Conservation (phyloP, 2,113 vertebrate genomes). For the Epinephelus lanceolatus region DNA sequence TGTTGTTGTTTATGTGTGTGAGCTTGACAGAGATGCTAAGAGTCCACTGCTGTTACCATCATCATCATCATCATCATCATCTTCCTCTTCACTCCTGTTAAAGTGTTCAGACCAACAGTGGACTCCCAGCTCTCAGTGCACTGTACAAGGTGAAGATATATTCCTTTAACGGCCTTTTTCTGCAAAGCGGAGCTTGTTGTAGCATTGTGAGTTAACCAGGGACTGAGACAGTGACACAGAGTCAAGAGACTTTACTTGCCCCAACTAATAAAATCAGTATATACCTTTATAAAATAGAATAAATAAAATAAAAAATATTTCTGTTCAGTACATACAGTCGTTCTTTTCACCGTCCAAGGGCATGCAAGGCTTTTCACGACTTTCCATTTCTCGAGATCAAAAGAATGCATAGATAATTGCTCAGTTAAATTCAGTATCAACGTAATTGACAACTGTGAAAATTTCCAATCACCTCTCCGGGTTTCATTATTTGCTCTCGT, state of each 20-base stretch:
- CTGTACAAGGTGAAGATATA: conserved; percentile 66
- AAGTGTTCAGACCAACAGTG: conserved; percentile 28
- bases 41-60: conserved; percentile 35
- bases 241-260: conserved; percentile 68
- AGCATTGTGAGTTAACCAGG: conserved; percentile 68
- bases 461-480: conserved; percentile 48
- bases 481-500: conserved; percentile 64
- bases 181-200: conserved; percentile 71
- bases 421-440: conserved; percentile 83
- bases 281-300: conserved; percentile 98
- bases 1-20: conserved; percentile 62
- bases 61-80: neutral
- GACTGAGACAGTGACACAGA: conserved; percentile 80
- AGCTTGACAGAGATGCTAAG: conserved; percentile 54
- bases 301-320: conserved; percentile 99
- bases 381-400: conserved; percentile 81
- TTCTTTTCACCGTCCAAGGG: conserved; percentile 81
- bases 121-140: conserved; percentile 58
- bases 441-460: conserved; percentile 72
- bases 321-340: conserved; percentile 87
- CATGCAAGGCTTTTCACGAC: conserved; percentile 88
- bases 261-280: conserved; percentile 85
- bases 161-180: conserved; percentile 47
- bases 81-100: neutral
- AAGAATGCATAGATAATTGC: conserved; percentile 95